These are phyloP conservation scores for Noctua comes DNA, from an alignment of 2,888 invertebrate species.

Conservation along the genomic window DNA sequence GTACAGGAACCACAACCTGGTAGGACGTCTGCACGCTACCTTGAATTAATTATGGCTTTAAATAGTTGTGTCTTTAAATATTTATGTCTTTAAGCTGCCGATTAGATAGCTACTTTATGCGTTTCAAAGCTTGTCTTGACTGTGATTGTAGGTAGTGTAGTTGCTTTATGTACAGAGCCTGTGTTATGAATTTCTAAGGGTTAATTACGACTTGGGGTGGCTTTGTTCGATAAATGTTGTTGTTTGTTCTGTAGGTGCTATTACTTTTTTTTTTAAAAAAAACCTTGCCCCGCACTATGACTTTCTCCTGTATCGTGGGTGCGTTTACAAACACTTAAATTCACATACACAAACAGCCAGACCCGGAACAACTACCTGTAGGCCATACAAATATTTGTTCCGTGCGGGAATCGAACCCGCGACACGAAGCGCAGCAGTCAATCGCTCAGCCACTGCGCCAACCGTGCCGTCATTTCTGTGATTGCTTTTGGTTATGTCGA, in stretches of 20 bases:
- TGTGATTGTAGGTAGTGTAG: conserved; percentile 18
- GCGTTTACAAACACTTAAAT: too few species aligned
- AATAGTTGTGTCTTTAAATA: conserved; percentile 55
- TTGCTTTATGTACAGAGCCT: conserved; percentile 20
- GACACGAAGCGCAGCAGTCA: too few species aligned
- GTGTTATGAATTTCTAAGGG: conserved; percentile 22
- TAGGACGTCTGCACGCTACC: conserved; percentile 68
- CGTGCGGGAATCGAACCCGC: too few species aligned
- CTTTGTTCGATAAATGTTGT: conserved; percentile 13
- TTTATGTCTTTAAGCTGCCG: conserved; percentile 44
- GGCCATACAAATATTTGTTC: too few species aligned
- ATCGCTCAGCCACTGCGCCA: too few species aligned
- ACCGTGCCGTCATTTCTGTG: too few species aligned
- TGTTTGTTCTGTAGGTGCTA: background rate
- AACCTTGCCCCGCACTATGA: too few species aligned
- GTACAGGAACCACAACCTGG: conserved; percentile 66
- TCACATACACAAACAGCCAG: too few species aligned
- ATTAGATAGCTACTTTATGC: conserved; percentile 57
- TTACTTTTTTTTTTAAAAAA: too few species aligned
- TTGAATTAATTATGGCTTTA: conserved; percentile 69
- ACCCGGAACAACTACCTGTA: too few species aligned
- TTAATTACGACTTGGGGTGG: conserved; percentile 23
- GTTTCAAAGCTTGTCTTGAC: conserved; percentile 38
- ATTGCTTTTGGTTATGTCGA: background rate
- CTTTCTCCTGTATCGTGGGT: too few species aligned